Base-by-base conservation (phyloP, 30 jellyfish, hydroid and myxozoan species). In the Hydra vulgaris region DNA sequence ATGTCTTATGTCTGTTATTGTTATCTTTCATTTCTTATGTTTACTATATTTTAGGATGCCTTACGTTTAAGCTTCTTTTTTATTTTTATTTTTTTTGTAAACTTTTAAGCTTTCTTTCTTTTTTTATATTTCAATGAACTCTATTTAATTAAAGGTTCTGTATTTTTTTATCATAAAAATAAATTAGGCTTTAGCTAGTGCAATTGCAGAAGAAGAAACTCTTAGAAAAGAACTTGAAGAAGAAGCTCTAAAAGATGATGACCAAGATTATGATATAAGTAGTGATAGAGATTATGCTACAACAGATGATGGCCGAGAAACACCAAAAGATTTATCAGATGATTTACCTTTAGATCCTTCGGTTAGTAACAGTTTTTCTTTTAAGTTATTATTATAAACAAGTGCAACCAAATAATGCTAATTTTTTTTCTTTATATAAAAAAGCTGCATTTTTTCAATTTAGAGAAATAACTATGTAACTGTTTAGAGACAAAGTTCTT, bases 141-240 rank as follows among this genome's bases (percentile, higher is more conserved):
- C n/a, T n/a, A n/a, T n/a, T n/a, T n/a, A n/a, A n/a, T n/a, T n/a
- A n/a, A n/a, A n/a, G n/a, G n/a, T n/a, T n/a, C n/a, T n/a, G 75
- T 68, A 5, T 78, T 78, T 52, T 16, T 53, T 16, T 66, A n/a
- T n/a, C n/a, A n/a, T n/a, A n/a, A n/a, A n/a, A n/a, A n/a, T n/a
- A n/a, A n/a, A n/a, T 24, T 23, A 80, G 87, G 97, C 97, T 19
- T 72, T 90, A 74, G 97, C 97, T 17, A 85, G 95, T 3, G 97
- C 97, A 3, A 90, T 90, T 53, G 95, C 88, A 24, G 97, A 90
- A 79, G 97, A 90, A 79, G 97, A 90, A 66, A 92, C 88, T 52
- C 72, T 90, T 18, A 85, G 94, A 15, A 90, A 90, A 79, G 97
- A 90, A 69, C 74, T 90, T 54, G 97, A 90, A 78, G 95, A 90